Conservation (phyloP, 2,797 vertebrate species). For the Furcifer pardalis region DNA sequence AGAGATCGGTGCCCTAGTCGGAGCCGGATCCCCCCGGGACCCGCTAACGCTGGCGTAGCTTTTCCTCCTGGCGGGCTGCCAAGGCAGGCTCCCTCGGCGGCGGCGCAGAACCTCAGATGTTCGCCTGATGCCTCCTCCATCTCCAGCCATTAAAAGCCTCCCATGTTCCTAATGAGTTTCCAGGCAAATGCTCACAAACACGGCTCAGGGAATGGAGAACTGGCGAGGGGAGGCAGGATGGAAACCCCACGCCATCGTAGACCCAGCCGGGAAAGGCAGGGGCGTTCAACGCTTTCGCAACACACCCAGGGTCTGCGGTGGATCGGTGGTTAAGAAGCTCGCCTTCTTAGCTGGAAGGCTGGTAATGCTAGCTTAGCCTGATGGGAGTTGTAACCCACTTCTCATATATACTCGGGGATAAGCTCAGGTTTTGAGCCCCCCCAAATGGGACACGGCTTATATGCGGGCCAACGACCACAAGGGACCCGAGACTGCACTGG, state of each 20-base stretch:
- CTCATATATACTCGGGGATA: no score
- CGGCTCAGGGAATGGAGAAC: background rate
- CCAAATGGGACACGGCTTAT: no score
- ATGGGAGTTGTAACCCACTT: no score
- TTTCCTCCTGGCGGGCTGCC: background rate
- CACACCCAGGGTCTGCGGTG: no score
- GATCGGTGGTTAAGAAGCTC: no score
- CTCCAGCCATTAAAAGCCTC: background rate
- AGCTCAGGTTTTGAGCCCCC: no score
- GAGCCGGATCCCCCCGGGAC: background rate
- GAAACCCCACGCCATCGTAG: background rate
- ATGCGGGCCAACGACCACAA: no score
- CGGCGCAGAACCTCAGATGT: background rate
- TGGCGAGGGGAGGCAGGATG: background rate
- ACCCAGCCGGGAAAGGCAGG: background rate
- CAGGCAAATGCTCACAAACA: background rate
- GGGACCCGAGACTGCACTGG: no score
- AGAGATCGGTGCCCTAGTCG: background rate
- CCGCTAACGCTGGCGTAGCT: conserved; percentile 1
- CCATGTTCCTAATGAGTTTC: background rate
- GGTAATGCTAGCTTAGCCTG: no score
- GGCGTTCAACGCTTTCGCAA: background rate
- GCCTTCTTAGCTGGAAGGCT: no score
- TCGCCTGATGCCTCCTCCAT: background rate
- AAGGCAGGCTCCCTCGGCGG: no score